Conservation (phyloP, 2,888 invertebrate species). For the Ceramica pisi region DNA sequence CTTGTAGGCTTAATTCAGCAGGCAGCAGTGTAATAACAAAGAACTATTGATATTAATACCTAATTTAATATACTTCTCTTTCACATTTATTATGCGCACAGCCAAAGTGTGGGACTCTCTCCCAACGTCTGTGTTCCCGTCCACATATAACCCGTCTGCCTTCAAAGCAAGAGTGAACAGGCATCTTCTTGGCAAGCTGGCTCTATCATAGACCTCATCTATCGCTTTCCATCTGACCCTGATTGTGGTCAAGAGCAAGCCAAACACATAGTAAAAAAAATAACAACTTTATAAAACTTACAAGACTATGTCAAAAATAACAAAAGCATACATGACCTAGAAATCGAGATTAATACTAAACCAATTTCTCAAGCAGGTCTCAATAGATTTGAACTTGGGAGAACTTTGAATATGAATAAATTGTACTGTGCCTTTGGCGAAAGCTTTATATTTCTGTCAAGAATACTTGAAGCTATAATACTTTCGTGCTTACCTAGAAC, state of each 20-base stretch:
- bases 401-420: slow-evolving; percentile 8
- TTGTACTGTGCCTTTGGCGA: neutral
- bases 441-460: neutral
- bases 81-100: too few species aligned
- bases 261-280: too few species aligned
- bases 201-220: too few species aligned
- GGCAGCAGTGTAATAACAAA: neutral
- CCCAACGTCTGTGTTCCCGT: too few species aligned
- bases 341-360: slow-evolving; percentile 4
- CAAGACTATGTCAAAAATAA: neutral
- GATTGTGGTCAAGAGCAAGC: too few species aligned
- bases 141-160: too few species aligned
- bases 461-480: neutral
- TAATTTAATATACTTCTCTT: too few species aligned
- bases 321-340: neutral
- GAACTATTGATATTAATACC: too few species aligned
- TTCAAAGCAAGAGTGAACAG: too few species aligned
- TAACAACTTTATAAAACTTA: neutral
- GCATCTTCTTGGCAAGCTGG: too few species aligned
- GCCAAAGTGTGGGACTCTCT: too few species aligned
- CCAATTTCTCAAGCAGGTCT: slow-evolving; percentile 19
- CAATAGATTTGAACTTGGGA: slow-evolving; percentile 14
- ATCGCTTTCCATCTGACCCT: too few species aligned
- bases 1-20: neutral
- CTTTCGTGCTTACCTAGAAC: neutral